These are phyloP conservation scores for Poecilia picta DNA, from an alignment of 2,797 vertebrate genomes.

Conservation along the genomic window DNA sequence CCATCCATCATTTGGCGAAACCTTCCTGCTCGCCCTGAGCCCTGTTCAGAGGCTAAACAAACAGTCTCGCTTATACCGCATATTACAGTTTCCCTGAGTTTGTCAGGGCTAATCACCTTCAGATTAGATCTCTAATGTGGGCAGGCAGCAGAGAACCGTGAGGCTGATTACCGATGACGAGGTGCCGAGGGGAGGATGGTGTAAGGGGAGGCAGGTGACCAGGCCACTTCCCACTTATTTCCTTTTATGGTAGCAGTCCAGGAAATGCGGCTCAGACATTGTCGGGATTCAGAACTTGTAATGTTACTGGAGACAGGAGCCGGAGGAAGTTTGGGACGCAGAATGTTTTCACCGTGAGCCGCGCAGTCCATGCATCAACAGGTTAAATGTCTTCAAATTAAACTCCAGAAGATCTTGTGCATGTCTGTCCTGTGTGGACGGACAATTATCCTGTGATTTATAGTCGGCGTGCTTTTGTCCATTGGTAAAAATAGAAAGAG, in stretches of 20 bases:
- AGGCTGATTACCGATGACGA: slow-evolving; percentile 69
- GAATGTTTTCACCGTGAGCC: slow-evolving; percentile 61
- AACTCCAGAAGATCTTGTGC: slow-evolving; percentile 47
- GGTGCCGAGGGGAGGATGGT: slow-evolving; percentile 37
- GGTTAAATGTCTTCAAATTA: slow-evolving; percentile 54
- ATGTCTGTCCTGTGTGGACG: slow-evolving; percentile 38
- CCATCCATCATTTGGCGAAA: slow-evolving; percentile 72
- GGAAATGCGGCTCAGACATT: slow-evolving; percentile 51
- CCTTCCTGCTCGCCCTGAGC: slow-evolving; percentile 63
- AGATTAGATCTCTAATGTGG: slow-evolving; percentile 54
- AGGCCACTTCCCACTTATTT: slow-evolving; percentile 8
- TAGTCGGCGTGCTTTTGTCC: slow-evolving; percentile 63
- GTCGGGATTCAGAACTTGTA: slow-evolving; percentile 18
- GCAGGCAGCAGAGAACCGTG: slow-evolving; percentile 46
- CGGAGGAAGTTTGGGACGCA: slow-evolving; percentile 33
- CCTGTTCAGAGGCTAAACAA: slow-evolving; percentile 72
- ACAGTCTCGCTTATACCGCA: slow-evolving; percentile 59
- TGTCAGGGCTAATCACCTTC: slow-evolving; percentile 74
- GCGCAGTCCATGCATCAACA: slow-evolving; percentile 50
- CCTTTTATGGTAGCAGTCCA: slow-evolving; percentile 35
- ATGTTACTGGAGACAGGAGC: slow-evolving; percentile 40
- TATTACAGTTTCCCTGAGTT: slow-evolving; percentile 65
- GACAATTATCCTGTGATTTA: slow-evolving; percentile 61
- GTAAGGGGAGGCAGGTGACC: slow-evolving; percentile 45
- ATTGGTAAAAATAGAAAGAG: slow-evolving; percentile 61